A percentile compares a stretch with the other conserved stretches of the same genome.
phyloP scores from a whole-genome alignment of 92 coral and sea anemone genomes.

The Virgularia gustaviana region DNA sequence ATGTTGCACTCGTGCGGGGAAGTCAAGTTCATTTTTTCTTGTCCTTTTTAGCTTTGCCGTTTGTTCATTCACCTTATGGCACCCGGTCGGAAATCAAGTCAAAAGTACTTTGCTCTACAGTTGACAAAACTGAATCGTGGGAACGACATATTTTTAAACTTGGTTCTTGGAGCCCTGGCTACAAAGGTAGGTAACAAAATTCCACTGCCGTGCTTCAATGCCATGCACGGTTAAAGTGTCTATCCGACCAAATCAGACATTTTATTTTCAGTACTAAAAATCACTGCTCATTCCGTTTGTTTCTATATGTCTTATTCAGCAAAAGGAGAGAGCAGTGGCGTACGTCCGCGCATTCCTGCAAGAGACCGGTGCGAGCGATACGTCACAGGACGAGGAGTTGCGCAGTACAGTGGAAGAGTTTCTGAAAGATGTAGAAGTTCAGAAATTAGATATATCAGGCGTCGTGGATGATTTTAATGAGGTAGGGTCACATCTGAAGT shows the following conservation, averaged over 20 bases:
- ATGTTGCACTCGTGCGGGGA: too few species aligned
- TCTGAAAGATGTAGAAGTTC: constrained; percentile 26
- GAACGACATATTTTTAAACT: constrained; percentile 55
- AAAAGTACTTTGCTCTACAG: constrained; percentile 69
- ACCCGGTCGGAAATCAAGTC: constrained; percentile 57
- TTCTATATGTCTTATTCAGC: too few species aligned
- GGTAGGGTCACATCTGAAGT: too few species aligned
- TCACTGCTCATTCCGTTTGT: background rate
- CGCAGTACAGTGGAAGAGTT: background rate
- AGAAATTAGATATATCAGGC: background rate
- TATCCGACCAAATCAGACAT: too few species aligned
- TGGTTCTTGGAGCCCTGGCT: constrained; percentile 66
- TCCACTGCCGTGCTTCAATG: background rate
- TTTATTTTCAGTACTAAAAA: background rate
- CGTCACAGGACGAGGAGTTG: background rate
- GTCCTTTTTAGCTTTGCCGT: constrained; percentile 59
- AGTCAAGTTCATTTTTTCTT: background rate
- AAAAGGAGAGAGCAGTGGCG: constrained; percentile 72
- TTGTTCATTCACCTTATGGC: constrained; percentile 68
- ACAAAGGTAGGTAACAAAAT: constrained; percentile 83
- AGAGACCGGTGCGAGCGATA: constrained; percentile 1
- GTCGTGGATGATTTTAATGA: background rate
- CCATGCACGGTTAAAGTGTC: background rate
- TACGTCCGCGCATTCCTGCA: constrained; percentile 64
- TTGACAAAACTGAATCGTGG: constrained; percentile 66